These are phyloP conservation scores for Ceyx erithaca DNA, from an alignment of 2,797 vertebrate genomes.

Conservation along the genomic window DNA sequence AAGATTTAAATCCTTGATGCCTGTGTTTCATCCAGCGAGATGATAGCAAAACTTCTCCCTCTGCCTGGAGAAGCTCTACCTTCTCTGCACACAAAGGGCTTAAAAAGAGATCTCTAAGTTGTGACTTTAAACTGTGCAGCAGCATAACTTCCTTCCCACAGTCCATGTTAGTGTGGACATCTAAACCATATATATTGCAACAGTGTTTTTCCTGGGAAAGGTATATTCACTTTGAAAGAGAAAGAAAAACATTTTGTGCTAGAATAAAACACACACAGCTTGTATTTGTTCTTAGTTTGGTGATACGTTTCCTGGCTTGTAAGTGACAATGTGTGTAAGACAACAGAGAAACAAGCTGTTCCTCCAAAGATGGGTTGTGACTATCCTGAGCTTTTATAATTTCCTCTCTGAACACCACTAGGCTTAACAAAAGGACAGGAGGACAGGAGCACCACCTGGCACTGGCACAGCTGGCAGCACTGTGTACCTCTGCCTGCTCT, in stretches of 20 bases:
- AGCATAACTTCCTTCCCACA: not conserved
- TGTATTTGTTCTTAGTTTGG: not conserved
- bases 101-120: not conserved
- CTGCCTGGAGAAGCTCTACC: not conserved
- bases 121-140: not conserved
- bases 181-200: not conserved
- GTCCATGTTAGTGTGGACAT: not conserved
- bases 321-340: not conserved
- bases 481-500: not conserved
- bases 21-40: not conserved
- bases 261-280: not conserved
- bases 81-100: not conserved
- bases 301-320: not conserved
- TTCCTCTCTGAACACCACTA: not conserved
- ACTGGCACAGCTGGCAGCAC: not conserved
- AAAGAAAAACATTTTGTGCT: not conserved
- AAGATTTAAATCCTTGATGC: not conserved
- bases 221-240: not conserved
- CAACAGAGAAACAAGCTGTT: not conserved
- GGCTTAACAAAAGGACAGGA: not conserved
- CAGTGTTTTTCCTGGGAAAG: not conserved
- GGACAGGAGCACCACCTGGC: not conserved
- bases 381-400: not conserved
- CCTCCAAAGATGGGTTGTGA: not conserved
- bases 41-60: not conserved